Evolutionary conservation across 2,113 vertebrate species (phyloP), one percentile per base, ranked within the genome.

Genomic region (Circaetus gallicus): DNA sequence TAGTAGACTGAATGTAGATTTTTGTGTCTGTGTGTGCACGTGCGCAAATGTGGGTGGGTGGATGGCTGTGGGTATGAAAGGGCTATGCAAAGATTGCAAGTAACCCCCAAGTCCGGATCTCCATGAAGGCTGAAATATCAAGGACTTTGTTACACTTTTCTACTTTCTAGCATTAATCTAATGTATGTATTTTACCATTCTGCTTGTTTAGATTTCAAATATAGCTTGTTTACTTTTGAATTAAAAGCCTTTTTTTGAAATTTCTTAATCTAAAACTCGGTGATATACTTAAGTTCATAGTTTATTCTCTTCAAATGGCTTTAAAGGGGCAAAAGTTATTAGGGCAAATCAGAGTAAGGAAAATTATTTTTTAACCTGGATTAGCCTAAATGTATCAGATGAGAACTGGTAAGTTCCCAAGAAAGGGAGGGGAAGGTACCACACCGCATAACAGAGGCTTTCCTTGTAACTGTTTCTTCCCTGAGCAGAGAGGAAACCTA

Each of bases 1-100:
- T 42, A 43, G 19, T 15, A 31, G 10, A 6, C 10, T 52, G 53
- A 29, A 55, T 5, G 15, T 32, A 70, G 8, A n/a, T 59, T 58
- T 38, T 2, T 3, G 1, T n/a, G 32, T 43, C 24, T 26, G 7
- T 47, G 8, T 1, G 1, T 10, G 42, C 20, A 14, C 8, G 1
- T 2, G 6, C 19, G 6, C 16, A 36, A 21, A 11, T 12, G 36
- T 47, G 20, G 11, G 32, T 15, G 61, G 1, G 0, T 49, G 22
- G 16, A 2, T 28, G 25, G 15, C 25, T 52, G 36, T 20, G 34
- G 2, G 10, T 49, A 8, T 16, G 36, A 70, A 83, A 31, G 21
- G 7, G 25, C 9, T 55, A 6, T 7, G 59, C 16, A 52, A 76
- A 38, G 9, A 63, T 36, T 56, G 21, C 22, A 82, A 59, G 21